A percentile compares a stretch with the other conserved stretches of the same genome.
Conservation (phyloP, 2,797 vertebrate genomes). For the Anguilla megastoma region DNA sequence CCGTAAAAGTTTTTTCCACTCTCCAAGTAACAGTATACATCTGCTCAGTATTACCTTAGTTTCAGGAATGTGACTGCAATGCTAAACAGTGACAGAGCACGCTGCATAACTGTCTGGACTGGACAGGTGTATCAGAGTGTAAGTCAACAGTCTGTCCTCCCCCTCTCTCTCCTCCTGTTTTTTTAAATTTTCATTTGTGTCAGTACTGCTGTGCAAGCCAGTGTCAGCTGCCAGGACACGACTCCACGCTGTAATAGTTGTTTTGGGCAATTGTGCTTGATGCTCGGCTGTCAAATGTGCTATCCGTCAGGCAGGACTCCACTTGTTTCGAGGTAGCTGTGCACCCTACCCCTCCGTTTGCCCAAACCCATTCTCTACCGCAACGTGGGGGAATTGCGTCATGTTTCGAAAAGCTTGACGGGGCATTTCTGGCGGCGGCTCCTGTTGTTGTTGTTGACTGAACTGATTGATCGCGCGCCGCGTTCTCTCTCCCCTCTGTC, state of each 20-base stretch:
- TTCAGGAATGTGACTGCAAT: not conserved
- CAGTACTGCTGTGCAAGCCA: not conserved
- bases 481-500: slow-evolving; percentile 38
- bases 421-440: not conserved
- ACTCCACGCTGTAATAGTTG: not conserved
- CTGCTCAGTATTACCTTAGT: not conserved
- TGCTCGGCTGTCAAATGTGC: too few species aligned
- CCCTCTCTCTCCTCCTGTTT: not conserved
- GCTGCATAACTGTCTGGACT: not conserved
- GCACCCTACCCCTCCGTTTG: not conserved
- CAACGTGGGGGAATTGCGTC: not conserved
- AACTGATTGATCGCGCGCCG: slow-evolving; percentile 36
- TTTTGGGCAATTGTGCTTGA: not conserved
- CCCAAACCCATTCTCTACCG: not conserved
- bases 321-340: not conserved
- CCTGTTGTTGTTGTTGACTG: slow-evolving; percentile 44
- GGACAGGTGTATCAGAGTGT: not conserved
- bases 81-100: not conserved
- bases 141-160: not conserved
- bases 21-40: not conserved
- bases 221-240: not conserved
- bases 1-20: slow-evolving; percentile 49
- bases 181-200: not conserved
- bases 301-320: not conserved
- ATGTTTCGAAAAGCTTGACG: not conserved